These are phyloP conservation scores for Cygnus atratus DNA, from an alignment of 2,113 vertebrate genomes.

Conservation along the genomic window DNA sequence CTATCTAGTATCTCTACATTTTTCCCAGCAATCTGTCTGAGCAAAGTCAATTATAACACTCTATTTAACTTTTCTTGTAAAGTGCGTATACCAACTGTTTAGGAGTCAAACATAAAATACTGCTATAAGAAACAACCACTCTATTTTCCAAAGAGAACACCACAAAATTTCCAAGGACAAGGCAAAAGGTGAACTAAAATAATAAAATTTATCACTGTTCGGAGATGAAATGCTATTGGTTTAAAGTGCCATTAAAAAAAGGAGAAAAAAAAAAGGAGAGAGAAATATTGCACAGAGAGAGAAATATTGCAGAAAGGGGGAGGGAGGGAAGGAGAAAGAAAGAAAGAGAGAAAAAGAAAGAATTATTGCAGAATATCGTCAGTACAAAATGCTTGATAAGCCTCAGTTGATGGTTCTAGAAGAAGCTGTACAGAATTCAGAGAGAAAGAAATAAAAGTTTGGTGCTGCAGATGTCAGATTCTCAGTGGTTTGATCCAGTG, in stretches of 20 bases:
- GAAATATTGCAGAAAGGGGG: too few species aligned
- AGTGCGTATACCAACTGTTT: neutral
- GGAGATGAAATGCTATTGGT: neutral
- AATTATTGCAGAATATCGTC: neutral
- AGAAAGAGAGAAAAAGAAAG: too few species aligned
- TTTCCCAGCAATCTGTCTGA: neutral
- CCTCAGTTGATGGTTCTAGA: neutral
- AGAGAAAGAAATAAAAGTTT: neutral
- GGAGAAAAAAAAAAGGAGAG: neutral
- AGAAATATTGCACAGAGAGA: neutral
- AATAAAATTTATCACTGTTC: neutral
- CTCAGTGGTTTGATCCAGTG: neutral
- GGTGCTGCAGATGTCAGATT: neutral
- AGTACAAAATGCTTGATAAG: neutral
- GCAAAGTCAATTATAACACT: neutral
- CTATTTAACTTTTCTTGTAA: neutral
- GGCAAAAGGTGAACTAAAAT: neutral
- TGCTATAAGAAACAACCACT: neutral
- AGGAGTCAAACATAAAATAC: neutral
- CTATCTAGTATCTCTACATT: conserved; percentile 41
- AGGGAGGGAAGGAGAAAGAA: too few species aligned
- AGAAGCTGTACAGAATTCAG: neutral
- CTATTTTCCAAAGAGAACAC: neutral
- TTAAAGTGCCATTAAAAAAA: neutral
- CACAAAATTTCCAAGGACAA: neutral